Conservation (phyloP, 2,113 vertebrate genomes). For the Suncus etruscus region DNA sequence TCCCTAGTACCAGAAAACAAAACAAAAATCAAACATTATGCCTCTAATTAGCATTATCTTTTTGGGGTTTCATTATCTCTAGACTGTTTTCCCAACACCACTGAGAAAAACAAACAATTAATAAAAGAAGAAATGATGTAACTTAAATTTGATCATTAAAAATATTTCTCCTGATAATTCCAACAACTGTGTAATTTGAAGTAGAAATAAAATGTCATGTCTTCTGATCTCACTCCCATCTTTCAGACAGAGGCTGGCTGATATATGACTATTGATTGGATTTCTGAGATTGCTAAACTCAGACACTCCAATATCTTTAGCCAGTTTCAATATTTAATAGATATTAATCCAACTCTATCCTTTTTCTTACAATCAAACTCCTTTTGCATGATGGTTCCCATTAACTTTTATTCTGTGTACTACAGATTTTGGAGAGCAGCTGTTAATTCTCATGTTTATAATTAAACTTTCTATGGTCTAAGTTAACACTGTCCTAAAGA, state of each 20-base stretch:
- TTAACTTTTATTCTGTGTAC: conserved; percentile 62
- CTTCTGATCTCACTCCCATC: neutral
- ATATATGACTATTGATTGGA: conserved; percentile 27
- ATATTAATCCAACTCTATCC: conserved; percentile 52
- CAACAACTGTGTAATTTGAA: conserved; percentile 16
- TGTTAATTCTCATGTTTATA: conserved; percentile 49
- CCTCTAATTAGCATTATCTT: neutral
- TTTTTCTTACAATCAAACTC: conserved; percentile 43
- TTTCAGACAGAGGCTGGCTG: neutral
- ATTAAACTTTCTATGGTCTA: conserved; percentile 46
- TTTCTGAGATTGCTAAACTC: neutral
- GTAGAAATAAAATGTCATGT: neutral
- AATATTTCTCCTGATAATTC: neutral
- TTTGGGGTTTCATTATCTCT: neutral
- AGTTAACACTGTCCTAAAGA: conserved; percentile 10
- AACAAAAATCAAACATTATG: neutral
- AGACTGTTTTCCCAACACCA: neutral
- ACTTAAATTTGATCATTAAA: conserved; percentile 23
- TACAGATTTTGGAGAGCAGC: conserved; percentile 59
- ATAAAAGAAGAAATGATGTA: neutral
- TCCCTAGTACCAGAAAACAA: too few species aligned
- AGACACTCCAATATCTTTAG: conserved; percentile 15
- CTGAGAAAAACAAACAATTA: neutral
- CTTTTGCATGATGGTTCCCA: conserved; percentile 54
- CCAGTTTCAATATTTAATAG: conserved; percentile 64